Percentiles rank a stretch among this genome's conserved stretches.
phyloP scores from a whole-genome alignment of 1,140 invertebrate species.

The Acyrthosiphon pisum region DNA sequence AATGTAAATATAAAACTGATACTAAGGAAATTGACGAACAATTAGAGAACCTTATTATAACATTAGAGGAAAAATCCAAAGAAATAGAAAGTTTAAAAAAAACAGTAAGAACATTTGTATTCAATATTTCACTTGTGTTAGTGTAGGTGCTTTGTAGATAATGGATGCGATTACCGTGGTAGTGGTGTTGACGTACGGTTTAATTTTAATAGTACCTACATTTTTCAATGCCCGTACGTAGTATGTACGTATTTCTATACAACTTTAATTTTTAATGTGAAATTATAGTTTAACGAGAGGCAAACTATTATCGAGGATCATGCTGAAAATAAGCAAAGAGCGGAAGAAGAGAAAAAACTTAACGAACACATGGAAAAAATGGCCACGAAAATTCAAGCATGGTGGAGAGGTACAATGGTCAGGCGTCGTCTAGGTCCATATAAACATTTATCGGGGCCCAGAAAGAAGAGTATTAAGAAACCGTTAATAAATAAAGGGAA shows the following conservation, averaged over 20 bases:
- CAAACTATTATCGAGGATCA: slow-evolving; percentile 58
- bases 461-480: slow-evolving; percentile 54
- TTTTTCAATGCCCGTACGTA: neutral
- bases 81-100: slow-evolving; percentile 39
- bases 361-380: slow-evolving; percentile 56
- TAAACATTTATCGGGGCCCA: slow-evolving; percentile 60
- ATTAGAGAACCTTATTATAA: slow-evolving; percentile 19
- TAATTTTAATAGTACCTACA: neutral
- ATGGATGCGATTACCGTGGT: neutral
- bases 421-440: slow-evolving; percentile 71
- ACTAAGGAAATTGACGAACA: slow-evolving; percentile 16
- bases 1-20: slow-evolving; percentile 46
- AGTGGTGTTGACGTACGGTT: neutral
- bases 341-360: slow-evolving; percentile 54
- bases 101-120: slow-evolving; percentile 38
- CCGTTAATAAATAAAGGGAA: neutral
- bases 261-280: neutral
- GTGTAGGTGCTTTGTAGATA: neutral
- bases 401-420: slow-evolving; percentile 76
- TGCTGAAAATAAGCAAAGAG: slow-evolving; percentile 42
- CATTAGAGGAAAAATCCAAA: slow-evolving; percentile 22
- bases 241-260: neutral
- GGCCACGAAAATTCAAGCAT: slow-evolving; percentile 70
- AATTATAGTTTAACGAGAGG: slow-evolving; percentile 56
- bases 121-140: neutral